phyloP scores from a whole-genome alignment of 2,797 vertebrate genomes.

The Knipowitschia caucasica region DNA sequence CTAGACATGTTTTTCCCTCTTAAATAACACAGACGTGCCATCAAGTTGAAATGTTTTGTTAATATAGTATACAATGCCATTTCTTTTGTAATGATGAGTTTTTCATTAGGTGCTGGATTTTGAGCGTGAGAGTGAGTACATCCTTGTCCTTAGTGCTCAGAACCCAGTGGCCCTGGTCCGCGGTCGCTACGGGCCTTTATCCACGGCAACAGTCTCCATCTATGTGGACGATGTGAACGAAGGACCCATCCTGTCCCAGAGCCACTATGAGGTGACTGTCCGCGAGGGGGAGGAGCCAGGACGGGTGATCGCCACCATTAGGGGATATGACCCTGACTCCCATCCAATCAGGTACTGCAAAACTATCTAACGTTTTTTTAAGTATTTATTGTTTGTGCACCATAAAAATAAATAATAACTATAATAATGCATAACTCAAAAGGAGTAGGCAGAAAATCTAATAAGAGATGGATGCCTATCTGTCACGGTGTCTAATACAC shows the following conservation, averaged over 20 bases:
- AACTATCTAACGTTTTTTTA: too few relatives aligned
- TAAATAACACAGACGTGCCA: too few relatives aligned
- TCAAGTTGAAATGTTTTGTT: not conserved
- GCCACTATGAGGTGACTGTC: slow-evolving; percentile 80
- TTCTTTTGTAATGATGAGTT: not conserved
- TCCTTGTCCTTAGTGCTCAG: slow-evolving; percentile 77
- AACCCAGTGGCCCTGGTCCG: slow-evolving; percentile 78
- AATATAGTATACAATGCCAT: not conserved
- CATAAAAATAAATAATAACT: too few relatives aligned
- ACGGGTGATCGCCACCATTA: slow-evolving; percentile 78
- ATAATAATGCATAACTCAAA: too few relatives aligned
- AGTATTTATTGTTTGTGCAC: too few relatives aligned
- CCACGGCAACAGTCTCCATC: slow-evolving; percentile 82
- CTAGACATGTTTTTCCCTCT: too few relatives aligned
- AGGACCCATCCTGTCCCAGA: slow-evolving; percentile 75
- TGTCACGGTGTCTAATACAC: not conserved
- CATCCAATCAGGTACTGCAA: slow-evolving; percentile 70
- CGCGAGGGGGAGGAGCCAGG: slow-evolving; percentile 77
- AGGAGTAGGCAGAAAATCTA: too few relatives aligned
- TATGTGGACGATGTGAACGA: slow-evolving; percentile 78
- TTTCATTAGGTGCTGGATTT: slow-evolving; percentile 80
- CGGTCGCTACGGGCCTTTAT: slow-evolving; percentile 75
- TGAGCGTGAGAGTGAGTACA: slow-evolving; percentile 79
- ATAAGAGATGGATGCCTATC: too few relatives aligned
- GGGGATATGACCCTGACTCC: slow-evolving; percentile 74